A percentile compares a stretch with the other conserved stretches of the same genome.
These are phyloP conservation scores for Oreohelix idahoensis DNA, from an alignment of 1,140 invertebrate genomes.

Conservation along the genomic window DNA sequence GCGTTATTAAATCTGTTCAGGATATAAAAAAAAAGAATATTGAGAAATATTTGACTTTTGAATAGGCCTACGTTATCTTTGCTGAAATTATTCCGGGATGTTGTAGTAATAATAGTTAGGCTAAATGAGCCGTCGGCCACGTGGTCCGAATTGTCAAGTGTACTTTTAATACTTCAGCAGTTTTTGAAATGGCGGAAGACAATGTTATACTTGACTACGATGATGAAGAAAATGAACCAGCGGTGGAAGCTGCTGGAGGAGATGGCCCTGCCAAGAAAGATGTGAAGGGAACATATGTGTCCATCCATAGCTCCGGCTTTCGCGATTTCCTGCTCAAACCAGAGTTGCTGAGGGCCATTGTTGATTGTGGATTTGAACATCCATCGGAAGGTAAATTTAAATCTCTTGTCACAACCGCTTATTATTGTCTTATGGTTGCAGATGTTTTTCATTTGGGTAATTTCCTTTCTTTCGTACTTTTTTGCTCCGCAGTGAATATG, in stretches of 20 bases:
- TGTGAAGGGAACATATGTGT: constrained; percentile 87
- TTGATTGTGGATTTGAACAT: constrained; percentile 99
- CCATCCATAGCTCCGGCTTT: constrained; percentile 94
- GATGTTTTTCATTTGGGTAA: too few species aligned
- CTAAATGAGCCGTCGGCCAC: too few species aligned
- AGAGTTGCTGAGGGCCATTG: constrained; percentile 96
- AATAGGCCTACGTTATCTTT: too few species aligned
- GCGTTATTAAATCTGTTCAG: too few species aligned
- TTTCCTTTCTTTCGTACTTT: too few species aligned
- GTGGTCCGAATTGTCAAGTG: background rate
- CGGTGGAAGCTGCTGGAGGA: constrained; percentile 65
- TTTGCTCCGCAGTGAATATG: too few species aligned
- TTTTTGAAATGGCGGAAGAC: constrained; percentile 63
- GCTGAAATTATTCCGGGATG: too few species aligned
- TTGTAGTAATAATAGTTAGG: too few species aligned
- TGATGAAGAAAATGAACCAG: constrained; percentile 71
- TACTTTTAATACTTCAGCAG: background rate
- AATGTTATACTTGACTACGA: constrained; percentile 73
- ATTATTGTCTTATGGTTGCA: too few species aligned
- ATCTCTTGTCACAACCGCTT: background rate
- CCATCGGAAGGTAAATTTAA: constrained; percentile 92
- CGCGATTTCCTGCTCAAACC: constrained; percentile 93
- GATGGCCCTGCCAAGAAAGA: constrained; percentile 69
- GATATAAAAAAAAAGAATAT: too few species aligned
- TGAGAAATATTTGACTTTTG: too few species aligned